Conservation (phyloP, 2,888 invertebrate genomes). For the Leptinotarsa tumamoca region DNA sequence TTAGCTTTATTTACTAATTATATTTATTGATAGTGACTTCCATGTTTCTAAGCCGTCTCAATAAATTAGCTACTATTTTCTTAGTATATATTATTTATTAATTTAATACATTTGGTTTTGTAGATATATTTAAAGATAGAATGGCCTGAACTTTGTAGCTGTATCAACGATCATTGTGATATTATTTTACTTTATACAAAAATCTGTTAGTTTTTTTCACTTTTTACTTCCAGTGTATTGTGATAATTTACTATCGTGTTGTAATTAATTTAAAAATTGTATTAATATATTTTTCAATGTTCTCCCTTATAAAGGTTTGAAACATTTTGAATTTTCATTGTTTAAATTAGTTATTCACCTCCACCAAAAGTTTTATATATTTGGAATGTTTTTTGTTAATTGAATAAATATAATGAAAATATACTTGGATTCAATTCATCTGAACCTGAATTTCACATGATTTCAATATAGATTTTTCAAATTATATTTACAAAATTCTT, state of each 20-base stretch:
- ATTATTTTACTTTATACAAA: conserved; percentile 51
- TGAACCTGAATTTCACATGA: background rate
- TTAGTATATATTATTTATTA: background rate
- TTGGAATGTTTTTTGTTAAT: conserved; percentile 14
- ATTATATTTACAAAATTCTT: too few species aligned
- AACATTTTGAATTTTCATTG: too few species aligned
- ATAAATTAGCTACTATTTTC: too few species aligned
- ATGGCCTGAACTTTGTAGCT: conserved; percentile 35
- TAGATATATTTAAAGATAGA: conserved; percentile 12
- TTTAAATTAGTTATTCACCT: background rate
- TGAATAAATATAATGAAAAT: conserved; percentile 12
- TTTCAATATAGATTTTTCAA: too few species aligned
- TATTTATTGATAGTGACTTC: background rate
- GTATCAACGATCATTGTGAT: conserved; percentile 56
- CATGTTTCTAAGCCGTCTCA: background rate
- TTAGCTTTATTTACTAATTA: background rate
- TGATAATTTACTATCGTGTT: conserved; percentile 19
- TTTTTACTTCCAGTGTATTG: conserved; percentile 22
- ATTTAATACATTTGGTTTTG: background rate
- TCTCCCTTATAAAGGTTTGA: too few species aligned
- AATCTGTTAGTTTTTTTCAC: conserved; percentile 14
- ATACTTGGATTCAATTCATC: background rate
- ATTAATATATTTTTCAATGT: background rate
- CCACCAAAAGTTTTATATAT: background rate
- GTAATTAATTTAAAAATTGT: background rate